Evolutionary conservation across 2,797 vertebrate species (phyloP), one percentile per base, ranked within the genome.

Genomic region (Hyperoplus lanceolatus): DNA sequence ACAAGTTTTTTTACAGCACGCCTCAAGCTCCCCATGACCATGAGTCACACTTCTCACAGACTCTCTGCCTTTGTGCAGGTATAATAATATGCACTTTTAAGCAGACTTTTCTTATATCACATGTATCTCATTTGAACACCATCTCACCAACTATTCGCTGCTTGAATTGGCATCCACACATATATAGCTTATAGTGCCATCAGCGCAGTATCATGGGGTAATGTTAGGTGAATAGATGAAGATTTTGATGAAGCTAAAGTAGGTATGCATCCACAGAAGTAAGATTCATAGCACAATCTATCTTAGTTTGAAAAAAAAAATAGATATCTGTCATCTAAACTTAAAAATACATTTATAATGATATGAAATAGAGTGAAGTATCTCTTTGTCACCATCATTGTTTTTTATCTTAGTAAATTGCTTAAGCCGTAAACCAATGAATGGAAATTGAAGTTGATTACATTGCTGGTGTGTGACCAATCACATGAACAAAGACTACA

Each of bases 41-140:
- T 82, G 78, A 87, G 82, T 85, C 84, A 81, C 18, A 81, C 18
- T 29, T 67, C 21, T 60, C 29, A 29, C n/a, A 64, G 5, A 75
- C 70, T 43, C 50, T 13, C 54, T 59, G 45, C 38, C 39, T 79
- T 67, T 67, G 41, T 65, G 39, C 73, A 48, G 54, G 51, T 60
- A 67, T 50, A 70, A 60, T 73, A 46, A 70, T 68, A 39, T 63
- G 53, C 15, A 38, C 36, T 64, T 73, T 79, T 70, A 82, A 82
- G 81, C 48, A 41, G 56, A 63, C 53, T 55, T 51, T 36, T 43
- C 57, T 39, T 55, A 62, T 84, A 59, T 60, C 59, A 59, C 12
- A 58, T 72, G 16, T 39, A n/a, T 73, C 61, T 75, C 57, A 59
- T 61, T 73, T 49, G 58, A 16, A 57, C 70, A 46, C 43, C 61